Percentiles rank a stretch among this genome's conserved stretches.
Evolutionary conservation across 1,140 invertebrate species (phyloP).

Genomic region (Papilio xuthus): DNA sequence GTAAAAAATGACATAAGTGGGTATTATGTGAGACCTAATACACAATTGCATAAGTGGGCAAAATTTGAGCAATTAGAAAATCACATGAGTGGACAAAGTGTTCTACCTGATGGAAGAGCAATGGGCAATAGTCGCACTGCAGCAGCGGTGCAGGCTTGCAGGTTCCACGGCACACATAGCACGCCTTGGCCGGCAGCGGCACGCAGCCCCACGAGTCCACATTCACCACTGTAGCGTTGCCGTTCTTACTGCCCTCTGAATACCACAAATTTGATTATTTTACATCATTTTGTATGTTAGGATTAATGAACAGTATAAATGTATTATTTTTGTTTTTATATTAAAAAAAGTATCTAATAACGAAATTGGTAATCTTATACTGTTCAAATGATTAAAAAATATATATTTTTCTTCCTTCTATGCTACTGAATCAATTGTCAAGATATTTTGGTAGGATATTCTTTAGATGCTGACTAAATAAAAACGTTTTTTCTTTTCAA

Average conservation of each 20-base stretch:
- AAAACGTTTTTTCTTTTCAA: too few species aligned
- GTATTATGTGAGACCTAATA: background rate
- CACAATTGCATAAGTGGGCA: background rate
- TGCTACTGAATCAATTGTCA: too few species aligned
- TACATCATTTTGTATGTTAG: background rate
- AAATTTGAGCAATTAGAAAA: background rate
- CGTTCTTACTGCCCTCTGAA: conserved; percentile 57
- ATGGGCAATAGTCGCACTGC: conserved; percentile 96
- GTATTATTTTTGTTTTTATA: too few species aligned
- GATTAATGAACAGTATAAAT: too few species aligned
- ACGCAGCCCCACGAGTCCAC: conserved; percentile 90
- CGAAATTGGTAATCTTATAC: too few species aligned
- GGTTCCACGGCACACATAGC: conserved; percentile 91
- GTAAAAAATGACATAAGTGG: background rate
- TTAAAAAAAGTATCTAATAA: too few species aligned
- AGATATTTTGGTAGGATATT: too few species aligned
- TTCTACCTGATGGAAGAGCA: conserved; percentile 90
- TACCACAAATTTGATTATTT: background rate
- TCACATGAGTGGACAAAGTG: background rate
- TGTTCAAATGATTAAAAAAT: too few species aligned
- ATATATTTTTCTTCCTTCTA: too few species aligned
- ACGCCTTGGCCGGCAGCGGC: conserved; percentile 90
- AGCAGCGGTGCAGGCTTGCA: conserved; percentile 92
- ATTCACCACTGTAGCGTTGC: conserved; percentile 74
- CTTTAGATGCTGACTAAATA: too few species aligned